A percentile compares a stretch with the other conserved stretches of the same genome.
These are phyloP conservation scores for Drosophila triauraria DNA, from an alignment of 1,140 invertebrate species.

Conservation along the genomic window DNA sequence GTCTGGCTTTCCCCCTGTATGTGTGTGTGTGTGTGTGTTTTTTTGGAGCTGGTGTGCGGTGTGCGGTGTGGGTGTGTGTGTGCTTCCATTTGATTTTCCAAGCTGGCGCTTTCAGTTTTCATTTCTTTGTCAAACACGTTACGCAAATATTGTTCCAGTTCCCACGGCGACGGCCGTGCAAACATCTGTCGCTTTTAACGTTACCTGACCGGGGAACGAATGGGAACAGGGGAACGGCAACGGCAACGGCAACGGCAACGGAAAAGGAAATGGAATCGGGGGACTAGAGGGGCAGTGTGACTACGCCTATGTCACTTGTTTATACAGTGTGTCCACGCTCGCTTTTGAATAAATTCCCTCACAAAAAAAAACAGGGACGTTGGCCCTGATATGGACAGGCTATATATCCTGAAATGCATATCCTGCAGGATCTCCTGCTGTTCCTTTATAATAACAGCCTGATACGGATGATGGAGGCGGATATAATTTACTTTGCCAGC, in stretches of 20 bases:
- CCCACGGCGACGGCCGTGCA: slow-evolving; percentile 72
- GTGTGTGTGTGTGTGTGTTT: not conserved
- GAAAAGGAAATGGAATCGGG: slow-evolving; percentile 17
- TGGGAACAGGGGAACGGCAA: slow-evolving; percentile 26
- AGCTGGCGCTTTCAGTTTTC: slow-evolving; percentile 83
- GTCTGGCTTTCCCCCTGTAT: slow-evolving; percentile 36
- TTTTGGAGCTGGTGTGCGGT: slow-evolving; percentile 2
- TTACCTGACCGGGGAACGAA: slow-evolving; percentile 50
- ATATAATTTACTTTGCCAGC: not conserved
- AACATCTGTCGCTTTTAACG: slow-evolving; percentile 70
- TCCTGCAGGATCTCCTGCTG: not conserved
- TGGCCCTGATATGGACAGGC: slow-evolving; percentile 2
- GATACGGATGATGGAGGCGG: too few relatives aligned
- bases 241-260: slow-evolving; percentile 20
- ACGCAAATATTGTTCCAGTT: slow-evolving; percentile 82
- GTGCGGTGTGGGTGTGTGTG: slow-evolving; percentile 13
- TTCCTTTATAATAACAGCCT: not conserved
- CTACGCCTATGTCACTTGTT: slow-evolving; percentile 53
- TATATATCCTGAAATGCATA: not conserved
- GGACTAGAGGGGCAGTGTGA: not conserved
- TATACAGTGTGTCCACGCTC: slow-evolving; percentile 37
- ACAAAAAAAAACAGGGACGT: not conserved
- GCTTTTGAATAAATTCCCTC: slow-evolving; percentile 7
- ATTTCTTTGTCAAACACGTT: slow-evolving; percentile 84
- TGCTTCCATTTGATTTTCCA: slow-evolving; percentile 80